Evolutionary conservation across 2,888 invertebrate species (phyloP), one percentile per base, ranked within the genome.

Genomic region (Siphlonurus alternatus): DNA sequence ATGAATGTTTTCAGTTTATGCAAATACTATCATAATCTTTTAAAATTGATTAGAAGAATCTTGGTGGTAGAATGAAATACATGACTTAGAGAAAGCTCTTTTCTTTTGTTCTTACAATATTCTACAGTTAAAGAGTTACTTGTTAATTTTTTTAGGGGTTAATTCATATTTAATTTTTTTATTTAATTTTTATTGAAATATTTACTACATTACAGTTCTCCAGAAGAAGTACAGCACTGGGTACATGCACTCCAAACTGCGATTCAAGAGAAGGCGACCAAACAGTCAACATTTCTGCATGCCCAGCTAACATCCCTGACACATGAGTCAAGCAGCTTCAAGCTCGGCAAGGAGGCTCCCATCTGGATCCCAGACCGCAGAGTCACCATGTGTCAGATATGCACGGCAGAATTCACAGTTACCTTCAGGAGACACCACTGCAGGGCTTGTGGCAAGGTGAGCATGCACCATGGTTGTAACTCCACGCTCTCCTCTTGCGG

Each of bases 391-490:
- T 85, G 85, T 70, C 84, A 84, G 77, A 73, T 80, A 25, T 86
- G 85, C 73, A 5, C 20, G 7, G 76, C 78, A 18, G 80, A 81
- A 69, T 85, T 85, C 72, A 83, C 83, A 1, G 77, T 84, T 15
- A 81, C 82, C 67, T 83, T 81, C 73, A 76, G 85, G 65, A 76
- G 84, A 66, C 84, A 85, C 71, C 84, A 85, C 72, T 86, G 85
- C 70, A 74, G 85, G 68, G 81, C 83, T 51, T 85, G 85, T 76
- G 85, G 85, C 64, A 81, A 83, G 74, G 83, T 83, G 73, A 74
- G n/a, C n/a, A n/a, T n/a, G n/a, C n/a, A n/a, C n/a, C n/a, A 74
- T 65, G 59, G 23, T 64, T 2, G 51, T 22, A 23, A 51, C 51
- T 1, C 53, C 5, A 23, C 15, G 25, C 7, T 53, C 19, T 2